A percentile compares a stretch with the other conserved stretches of the same genome.
These are phyloP conservation scores for Gadopsis bispinosus DNA, from an alignment of 2,797 vertebrate species.

Conservation along the genomic window DNA sequence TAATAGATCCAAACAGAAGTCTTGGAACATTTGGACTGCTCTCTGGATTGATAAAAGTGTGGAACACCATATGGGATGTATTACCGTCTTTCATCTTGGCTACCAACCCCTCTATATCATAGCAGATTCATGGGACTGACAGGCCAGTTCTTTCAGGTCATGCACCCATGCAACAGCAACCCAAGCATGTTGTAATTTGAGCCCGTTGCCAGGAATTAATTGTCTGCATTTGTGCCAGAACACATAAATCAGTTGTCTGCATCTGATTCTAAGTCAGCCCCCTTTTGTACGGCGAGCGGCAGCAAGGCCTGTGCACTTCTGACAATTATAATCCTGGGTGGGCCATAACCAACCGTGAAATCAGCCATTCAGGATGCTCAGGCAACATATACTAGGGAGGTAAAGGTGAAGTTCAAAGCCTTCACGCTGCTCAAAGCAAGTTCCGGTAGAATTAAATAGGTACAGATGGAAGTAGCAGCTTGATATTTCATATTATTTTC, in stretches of 20 bases:
- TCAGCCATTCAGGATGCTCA: conserved; percentile 43
- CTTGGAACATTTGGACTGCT: conserved; percentile 50
- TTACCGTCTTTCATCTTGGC: conserved; percentile 70
- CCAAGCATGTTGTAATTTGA: conserved; percentile 76
- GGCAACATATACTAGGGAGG: conserved; percentile 41
- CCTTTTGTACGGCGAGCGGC: conserved; percentile 45
- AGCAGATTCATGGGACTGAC: conserved; percentile 72
- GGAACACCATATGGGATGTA: conserved; percentile 66
- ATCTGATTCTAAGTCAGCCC: conserved; percentile 54
- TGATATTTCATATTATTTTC: conserved; percentile 6
- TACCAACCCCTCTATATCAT: conserved; percentile 64
- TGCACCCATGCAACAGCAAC: conserved; percentile 69
- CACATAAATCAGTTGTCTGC: conserved; percentile 77
- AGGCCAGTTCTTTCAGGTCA: conserved; percentile 75
- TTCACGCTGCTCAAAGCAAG: neutral
- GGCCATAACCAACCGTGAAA: conserved; percentile 66
- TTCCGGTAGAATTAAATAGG: neutral
- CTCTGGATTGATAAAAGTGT: conserved; percentile 65
- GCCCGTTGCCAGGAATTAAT: conserved; percentile 73
- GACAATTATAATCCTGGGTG: conserved; percentile 47
- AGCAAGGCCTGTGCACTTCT: conserved; percentile 29
- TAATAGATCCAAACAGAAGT: conserved; percentile 43
- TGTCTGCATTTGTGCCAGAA: conserved; percentile 76
- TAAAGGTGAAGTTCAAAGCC: conserved; percentile 54
- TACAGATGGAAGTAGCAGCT: conserved; percentile 23